Conservation (phyloP, 1,140 invertebrate genomes). For the Zaprionus capensis region DNA sequence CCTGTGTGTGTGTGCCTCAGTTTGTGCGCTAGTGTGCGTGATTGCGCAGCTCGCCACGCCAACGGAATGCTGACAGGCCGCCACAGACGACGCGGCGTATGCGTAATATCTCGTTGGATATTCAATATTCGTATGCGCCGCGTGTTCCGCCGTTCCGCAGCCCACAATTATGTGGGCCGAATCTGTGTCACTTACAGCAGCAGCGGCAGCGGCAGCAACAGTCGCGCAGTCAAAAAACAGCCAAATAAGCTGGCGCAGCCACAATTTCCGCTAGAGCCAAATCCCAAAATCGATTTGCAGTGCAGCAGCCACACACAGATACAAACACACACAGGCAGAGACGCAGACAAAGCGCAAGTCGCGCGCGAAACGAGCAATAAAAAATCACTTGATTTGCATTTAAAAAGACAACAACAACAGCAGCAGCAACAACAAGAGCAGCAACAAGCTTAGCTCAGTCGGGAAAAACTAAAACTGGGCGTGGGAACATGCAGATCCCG, state of each 20-base stretch:
- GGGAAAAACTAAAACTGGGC: conserved; percentile 38
- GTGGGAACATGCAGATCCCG: conserved; percentile 56
- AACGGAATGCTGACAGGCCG: conserved; percentile 7
- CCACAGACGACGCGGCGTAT: conserved; percentile 45
- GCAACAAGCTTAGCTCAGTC: background rate
- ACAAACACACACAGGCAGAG: background rate
- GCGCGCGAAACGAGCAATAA: conserved; percentile 53
- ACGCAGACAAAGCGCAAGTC: conserved; percentile 13
- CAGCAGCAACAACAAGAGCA: background rate
- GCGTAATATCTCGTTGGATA: conserved; percentile 45
- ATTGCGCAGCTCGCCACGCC: conserved; percentile 5
- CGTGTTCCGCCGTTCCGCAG: conserved; percentile 25
- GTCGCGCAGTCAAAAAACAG: background rate
- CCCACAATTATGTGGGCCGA: conserved; percentile 47
- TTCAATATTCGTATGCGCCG: conserved; percentile 42
- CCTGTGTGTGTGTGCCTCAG: background rate
- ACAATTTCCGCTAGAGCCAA: conserved; percentile 43
- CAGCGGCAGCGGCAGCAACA: too few species aligned
- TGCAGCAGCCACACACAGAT: conserved; percentile 9
- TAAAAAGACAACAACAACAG: conserved; percentile 10
- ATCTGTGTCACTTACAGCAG: conserved; percentile 39
- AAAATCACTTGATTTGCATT: conserved; percentile 64
- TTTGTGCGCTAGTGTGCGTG: background rate
- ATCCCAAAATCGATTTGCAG: conserved; percentile 34
- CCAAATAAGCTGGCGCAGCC: background rate